Evolutionary conservation across 2,888 invertebrate species (phyloP).

Genomic region (Crematogaster levior): DNA sequence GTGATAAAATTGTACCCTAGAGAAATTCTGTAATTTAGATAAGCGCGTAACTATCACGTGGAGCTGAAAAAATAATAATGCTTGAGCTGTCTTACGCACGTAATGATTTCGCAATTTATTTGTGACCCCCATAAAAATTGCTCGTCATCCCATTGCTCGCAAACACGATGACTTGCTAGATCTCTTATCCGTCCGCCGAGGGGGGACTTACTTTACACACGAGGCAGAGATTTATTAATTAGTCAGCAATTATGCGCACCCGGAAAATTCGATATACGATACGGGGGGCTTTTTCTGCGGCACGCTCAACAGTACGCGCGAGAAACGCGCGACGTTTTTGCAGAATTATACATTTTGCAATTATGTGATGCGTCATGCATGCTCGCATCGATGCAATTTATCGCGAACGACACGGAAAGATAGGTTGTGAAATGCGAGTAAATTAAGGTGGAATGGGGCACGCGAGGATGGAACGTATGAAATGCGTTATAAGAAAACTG

Average conservation of each 20-base stretch:
- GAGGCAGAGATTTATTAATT: constrained; percentile 47
- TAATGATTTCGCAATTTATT: neutral
- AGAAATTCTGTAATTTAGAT: neutral
- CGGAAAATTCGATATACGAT: constrained; percentile 51
- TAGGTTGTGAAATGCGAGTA: constrained; percentile 14
- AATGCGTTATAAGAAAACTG: neutral
- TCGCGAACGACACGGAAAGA: constrained; percentile 32
- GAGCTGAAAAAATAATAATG: neutral
- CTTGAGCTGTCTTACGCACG: neutral
- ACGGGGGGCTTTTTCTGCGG: constrained; percentile 7
- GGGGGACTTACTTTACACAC: neutral
- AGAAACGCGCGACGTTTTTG: constrained; percentile 17
- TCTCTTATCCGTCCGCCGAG: neutral
- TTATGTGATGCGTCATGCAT: constrained; percentile 29
- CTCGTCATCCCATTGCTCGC: constrained; percentile 8
- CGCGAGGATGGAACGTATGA: neutral
- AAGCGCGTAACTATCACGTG: neutral
- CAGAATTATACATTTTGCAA: constrained; percentile 34
- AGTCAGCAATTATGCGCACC: constrained; percentile 40
- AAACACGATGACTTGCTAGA: constrained; percentile 23
- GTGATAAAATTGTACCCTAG: neutral
- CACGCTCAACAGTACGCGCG: neutral
- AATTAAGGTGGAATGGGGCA: constrained; percentile 14
- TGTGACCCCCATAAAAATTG: constrained; percentile 1
- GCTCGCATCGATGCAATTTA: constrained; percentile 46